Conservation (phyloP, 1,140 invertebrate species). For the Drosophila cardini region DNA sequence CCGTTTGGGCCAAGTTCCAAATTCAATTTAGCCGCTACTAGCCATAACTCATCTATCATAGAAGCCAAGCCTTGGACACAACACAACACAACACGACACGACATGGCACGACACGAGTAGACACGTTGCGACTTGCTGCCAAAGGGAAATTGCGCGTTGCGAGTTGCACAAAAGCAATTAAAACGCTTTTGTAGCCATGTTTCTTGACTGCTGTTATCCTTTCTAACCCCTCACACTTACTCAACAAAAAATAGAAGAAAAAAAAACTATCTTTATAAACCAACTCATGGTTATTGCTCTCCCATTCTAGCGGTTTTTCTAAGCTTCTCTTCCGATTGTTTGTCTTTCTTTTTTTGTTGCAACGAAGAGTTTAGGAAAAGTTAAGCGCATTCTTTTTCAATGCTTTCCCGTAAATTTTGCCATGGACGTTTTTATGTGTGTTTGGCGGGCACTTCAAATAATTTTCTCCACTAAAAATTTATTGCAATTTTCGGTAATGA, state of each 20-base stretch:
- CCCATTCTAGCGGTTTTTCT: neutral
- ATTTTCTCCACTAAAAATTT: constrained; percentile 79
- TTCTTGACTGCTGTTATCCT: constrained; percentile 37
- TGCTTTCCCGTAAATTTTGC: constrained; percentile 71
- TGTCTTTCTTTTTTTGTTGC: constrained; percentile 4
- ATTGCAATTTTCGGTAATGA: constrained; percentile 82
- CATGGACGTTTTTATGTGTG: constrained; percentile 79
- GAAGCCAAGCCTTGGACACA: constrained; percentile 17
- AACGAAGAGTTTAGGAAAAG: constrained; percentile 57
- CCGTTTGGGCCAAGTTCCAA: constrained; percentile 4
- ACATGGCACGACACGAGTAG: neutral
- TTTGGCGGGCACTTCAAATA: constrained; percentile 77
- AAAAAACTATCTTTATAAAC: constrained; percentile 38
- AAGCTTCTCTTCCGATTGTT: neutral
- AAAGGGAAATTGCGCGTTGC: constrained; percentile 23
- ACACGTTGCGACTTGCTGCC: constrained; percentile 1
- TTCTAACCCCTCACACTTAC: constrained; percentile 47
- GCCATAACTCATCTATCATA: constrained; percentile 46
- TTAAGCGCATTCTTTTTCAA: constrained; percentile 58
- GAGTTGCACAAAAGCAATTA: constrained; percentile 69
- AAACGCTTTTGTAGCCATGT: constrained; percentile 57
- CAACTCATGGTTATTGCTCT: neutral
- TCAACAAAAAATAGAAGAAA: constrained; percentile 21
- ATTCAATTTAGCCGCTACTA: constrained; percentile 38
- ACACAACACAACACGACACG: constrained; percentile 5